These are phyloP conservation scores for Paramormyrops hopkinsi DNA, from an alignment of 2,797 vertebrate genomes.

Conservation along the genomic window DNA sequence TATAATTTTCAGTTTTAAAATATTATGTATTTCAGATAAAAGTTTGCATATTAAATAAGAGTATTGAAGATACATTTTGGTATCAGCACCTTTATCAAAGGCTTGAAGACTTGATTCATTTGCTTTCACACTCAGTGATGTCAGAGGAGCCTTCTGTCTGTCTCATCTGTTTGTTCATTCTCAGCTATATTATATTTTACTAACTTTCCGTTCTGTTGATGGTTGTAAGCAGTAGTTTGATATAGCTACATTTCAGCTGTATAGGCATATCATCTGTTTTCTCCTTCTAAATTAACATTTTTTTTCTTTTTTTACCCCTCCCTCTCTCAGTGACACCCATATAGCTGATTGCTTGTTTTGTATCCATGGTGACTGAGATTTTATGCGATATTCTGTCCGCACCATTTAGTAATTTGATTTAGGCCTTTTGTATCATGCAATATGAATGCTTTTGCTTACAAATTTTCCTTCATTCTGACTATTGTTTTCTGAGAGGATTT, in stretches of 20 bases:
- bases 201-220: not conserved
- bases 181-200: not conserved
- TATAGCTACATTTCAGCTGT: slow-evolving; percentile 21
- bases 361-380: slow-evolving; percentile 10
- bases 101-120: not conserved
- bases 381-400: not conserved
- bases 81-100: not conserved
- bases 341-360: slow-evolving; percentile 10
- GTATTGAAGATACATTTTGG: not conserved
- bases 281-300: not conserved
- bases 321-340: not conserved
- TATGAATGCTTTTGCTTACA: slow-evolving; percentile 3
- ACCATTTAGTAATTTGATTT: not conserved
- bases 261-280: not conserved
- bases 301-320: not conserved
- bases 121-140: not conserved
- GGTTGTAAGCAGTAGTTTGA: not conserved
- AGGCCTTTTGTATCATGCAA: not conserved
- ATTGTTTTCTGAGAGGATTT: not conserved
- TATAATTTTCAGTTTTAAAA: not conserved
- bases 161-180: too few relatives aligned
- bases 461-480: not conserved
- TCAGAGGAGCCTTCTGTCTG: not conserved
- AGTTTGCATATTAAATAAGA: not conserved
- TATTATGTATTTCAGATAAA: too few relatives aligned